phyloP scores from a whole-genome alignment of 1,140 invertebrate genomes.

The Lerema accius region DNA sequence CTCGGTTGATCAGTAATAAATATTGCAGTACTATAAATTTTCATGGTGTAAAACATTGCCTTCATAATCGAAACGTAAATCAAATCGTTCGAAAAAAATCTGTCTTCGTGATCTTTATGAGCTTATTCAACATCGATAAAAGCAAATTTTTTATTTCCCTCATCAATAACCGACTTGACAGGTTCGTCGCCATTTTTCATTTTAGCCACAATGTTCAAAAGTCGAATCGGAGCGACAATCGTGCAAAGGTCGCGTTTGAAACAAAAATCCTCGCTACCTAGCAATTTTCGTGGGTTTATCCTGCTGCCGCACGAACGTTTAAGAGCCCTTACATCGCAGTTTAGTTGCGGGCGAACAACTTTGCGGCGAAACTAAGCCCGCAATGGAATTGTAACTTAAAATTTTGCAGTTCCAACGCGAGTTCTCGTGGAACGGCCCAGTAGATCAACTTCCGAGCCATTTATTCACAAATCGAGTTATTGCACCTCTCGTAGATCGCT shows the following conservation, averaged over 20 bases:
- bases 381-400: conserved; percentile 55
- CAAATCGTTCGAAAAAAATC: conserved; percentile 20
- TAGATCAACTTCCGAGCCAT: conserved; percentile 79
- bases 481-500: conserved; percentile 75
- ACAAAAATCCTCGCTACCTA: conserved; percentile 56
- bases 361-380: conserved; percentile 52
- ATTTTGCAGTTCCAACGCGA: conserved; percentile 54
- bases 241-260: conserved; percentile 55
- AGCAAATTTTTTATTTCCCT: conserved; percentile 62
- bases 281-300: conserved; percentile 13
- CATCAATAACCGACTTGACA: conserved; percentile 77
- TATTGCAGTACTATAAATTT: no score
- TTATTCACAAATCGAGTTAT: conserved; percentile 80
- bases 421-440: conserved; percentile 48
- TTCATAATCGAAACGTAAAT: conserved; percentile 24
- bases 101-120: conserved; percentile 16
- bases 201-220: conserved; percentile 55
- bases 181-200: conserved; percentile 74
- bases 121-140: conserved; percentile 67
- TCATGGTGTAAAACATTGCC: no score
- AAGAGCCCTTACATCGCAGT: conserved; percentile 55
- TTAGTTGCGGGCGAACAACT: conserved; percentile 54
- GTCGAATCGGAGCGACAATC: conserved; percentile 52
- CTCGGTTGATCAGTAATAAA: no score
- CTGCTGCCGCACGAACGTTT: conserved; percentile 30